Evolutionary conservation across 2,797 vertebrate genomes (phyloP).

Genomic region (Falco peregrinus): DNA sequence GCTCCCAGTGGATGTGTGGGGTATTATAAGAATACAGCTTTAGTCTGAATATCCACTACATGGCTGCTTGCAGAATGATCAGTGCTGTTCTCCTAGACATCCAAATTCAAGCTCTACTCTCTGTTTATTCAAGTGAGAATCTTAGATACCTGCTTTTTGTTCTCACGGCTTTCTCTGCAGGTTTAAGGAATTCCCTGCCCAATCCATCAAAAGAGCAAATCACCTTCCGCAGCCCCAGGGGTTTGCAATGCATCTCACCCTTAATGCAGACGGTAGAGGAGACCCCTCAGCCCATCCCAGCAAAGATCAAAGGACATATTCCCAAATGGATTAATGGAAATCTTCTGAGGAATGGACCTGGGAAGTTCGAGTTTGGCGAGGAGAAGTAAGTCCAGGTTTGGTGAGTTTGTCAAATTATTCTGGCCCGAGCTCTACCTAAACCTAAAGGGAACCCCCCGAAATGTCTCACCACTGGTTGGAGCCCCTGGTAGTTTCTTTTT

Average conservation of each 20-base stretch:
- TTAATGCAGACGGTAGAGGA: slow-evolving; percentile 84
- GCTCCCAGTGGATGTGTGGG: not conserved
- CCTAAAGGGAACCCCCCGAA: not conserved
- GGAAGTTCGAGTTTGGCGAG: slow-evolving; percentile 93
- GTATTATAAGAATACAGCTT: not conserved
- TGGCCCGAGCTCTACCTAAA: not conserved
- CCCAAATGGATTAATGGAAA: slow-evolving; percentile 89
- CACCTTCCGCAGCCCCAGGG: not conserved
- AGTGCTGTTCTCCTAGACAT: not conserved
- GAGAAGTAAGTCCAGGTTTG: slow-evolving; percentile 80
- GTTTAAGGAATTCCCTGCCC: slow-evolving; percentile 34
- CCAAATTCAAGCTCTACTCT: not conserved
- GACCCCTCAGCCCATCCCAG: slow-evolving; percentile 78
- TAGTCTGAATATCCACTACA: not conserved
- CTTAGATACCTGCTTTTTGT: not conserved
- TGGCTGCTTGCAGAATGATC: not conserved
- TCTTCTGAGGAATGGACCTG: slow-evolving; percentile 90
- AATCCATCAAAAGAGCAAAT: slow-evolving; percentile 14
- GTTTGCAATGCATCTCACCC: slow-evolving; percentile 80
- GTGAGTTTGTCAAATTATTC: not conserved
- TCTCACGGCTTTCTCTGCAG: slow-evolving; percentile 39
- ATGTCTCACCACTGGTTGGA: not conserved
- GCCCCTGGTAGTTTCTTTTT: not conserved
- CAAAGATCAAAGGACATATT: slow-evolving; percentile 81
- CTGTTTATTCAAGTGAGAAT: not conserved